Conservation (phyloP, 2,113 vertebrate species). For the Megaceryle torquata region DNA sequence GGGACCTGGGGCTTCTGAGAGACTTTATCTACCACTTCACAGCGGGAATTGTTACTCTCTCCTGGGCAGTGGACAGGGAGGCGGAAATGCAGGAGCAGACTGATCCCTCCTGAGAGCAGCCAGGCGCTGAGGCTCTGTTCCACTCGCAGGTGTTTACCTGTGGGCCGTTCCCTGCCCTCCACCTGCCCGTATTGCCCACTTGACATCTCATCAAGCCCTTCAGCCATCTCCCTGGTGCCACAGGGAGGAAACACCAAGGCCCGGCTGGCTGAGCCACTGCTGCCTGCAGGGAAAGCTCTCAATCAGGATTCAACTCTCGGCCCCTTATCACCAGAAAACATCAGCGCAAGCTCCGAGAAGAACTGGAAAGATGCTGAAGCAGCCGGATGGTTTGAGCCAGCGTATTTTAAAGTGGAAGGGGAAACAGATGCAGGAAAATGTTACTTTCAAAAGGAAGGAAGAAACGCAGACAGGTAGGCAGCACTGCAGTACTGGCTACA, state of each 20-base stretch:
- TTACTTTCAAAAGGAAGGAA: background rate
- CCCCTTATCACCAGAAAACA: background rate
- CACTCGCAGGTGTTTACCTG: accelerated
- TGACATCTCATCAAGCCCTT: background rate
- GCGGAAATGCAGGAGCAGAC: background rate
- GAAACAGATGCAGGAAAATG: background rate
- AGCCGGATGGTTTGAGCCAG: background rate
- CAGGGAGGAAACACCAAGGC: background rate
- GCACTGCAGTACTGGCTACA: background rate
- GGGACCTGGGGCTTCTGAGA: background rate
- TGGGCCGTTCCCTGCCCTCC: background rate
- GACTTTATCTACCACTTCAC: background rate
- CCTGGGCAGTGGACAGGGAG: background rate
- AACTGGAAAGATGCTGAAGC: background rate
- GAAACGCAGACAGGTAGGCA: background rate
- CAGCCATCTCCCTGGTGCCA: background rate
- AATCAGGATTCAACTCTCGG: background rate
- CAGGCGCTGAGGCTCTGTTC: background rate
- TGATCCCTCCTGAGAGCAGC: background rate
- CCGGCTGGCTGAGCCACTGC: background rate
- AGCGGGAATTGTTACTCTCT: background rate
- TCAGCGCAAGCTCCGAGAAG: background rate
- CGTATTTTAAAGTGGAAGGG: background rate
- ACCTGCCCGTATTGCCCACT: accelerated
- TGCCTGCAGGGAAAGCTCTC: background rate